phyloP scores from a whole-genome alignment of 2,888 invertebrate species.

The Cephus runcator region DNA sequence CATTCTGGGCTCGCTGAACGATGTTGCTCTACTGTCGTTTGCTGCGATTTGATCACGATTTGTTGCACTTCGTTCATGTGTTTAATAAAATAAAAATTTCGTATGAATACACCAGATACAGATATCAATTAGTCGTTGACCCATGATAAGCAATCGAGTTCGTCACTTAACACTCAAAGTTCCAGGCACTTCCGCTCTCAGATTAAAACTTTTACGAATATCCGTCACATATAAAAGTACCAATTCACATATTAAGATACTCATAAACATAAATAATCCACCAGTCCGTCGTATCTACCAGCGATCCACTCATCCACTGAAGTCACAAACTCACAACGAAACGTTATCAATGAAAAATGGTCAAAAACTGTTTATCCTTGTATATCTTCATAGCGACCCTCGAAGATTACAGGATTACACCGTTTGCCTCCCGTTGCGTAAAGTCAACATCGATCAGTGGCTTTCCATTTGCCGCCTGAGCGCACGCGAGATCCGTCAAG shows the following conservation, averaged over 20 bases:
- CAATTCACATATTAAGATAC: background rate
- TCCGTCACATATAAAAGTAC: background rate
- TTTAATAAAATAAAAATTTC: constrained; percentile 14
- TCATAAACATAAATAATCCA: background rate
- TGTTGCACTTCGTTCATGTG: constrained; percentile 61
- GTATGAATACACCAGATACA: no score
- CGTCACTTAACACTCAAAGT: background rate
- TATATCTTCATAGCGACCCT: background rate
- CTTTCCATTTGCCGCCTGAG: constrained; percentile 3
- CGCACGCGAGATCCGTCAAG: background rate
- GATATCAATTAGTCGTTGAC: background rate
- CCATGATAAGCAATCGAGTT: background rate
- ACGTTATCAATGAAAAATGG: background rate
- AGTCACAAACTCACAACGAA: background rate
- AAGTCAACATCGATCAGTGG: background rate
- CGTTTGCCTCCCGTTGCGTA: background rate
- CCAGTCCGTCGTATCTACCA: background rate
- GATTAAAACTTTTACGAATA: background rate
- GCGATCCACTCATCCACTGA: background rate
- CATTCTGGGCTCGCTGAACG: constrained; percentile 54
- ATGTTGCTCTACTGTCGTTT: constrained; percentile 36
- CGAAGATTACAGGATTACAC: background rate
- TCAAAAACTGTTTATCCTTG: background rate
- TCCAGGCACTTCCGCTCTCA: background rate
- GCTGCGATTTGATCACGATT: constrained; percentile 43